Evolutionary conservation across 2,113 vertebrate species (phyloP).

Genomic region (Bufo gargarizans): DNA sequence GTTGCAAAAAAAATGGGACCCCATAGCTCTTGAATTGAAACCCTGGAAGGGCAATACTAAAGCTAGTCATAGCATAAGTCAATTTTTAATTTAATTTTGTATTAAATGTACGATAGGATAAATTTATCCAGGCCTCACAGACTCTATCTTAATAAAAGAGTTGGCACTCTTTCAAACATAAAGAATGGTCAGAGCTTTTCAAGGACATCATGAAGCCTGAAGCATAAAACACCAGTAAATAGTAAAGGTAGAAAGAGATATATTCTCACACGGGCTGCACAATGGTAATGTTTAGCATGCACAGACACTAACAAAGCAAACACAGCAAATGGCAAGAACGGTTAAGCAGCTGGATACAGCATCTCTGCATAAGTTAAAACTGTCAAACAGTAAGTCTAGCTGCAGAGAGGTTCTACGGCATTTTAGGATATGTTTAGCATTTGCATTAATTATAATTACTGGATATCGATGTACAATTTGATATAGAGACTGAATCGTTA

Average conservation of each 20-base stretch:
- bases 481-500: constrained; percentile 32
- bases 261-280: constrained; percentile 66
- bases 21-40: constrained; percentile 70
- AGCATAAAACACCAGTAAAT: constrained; percentile 75
- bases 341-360: constrained; percentile 68
- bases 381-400: constrained; percentile 11
- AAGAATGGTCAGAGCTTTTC: constrained; percentile 73
- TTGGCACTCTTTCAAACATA: constrained; percentile 73
- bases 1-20: constrained; percentile 62
- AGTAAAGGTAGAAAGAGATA: constrained; percentile 74
- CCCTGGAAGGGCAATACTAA: constrained; percentile 69
- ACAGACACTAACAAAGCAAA: constrained; percentile 76
- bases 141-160: constrained; percentile 76
- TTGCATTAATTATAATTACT: constrained; percentile 50
- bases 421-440: constrained; percentile 44
- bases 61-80: constrained; percentile 73
- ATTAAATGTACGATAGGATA: constrained; percentile 78
- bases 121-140: constrained; percentile 72
- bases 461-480: constrained; percentile 30
- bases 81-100: constrained; percentile 81
- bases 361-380: constrained; percentile 61
- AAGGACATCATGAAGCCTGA: constrained; percentile 75
- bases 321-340: constrained; percentile 68
- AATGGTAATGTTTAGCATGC: constrained; percentile 68
- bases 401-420: neutral